Evolutionary conservation across 2,888 invertebrate species (phyloP).

Genomic region (Drosophila flavopinicola): DNA sequence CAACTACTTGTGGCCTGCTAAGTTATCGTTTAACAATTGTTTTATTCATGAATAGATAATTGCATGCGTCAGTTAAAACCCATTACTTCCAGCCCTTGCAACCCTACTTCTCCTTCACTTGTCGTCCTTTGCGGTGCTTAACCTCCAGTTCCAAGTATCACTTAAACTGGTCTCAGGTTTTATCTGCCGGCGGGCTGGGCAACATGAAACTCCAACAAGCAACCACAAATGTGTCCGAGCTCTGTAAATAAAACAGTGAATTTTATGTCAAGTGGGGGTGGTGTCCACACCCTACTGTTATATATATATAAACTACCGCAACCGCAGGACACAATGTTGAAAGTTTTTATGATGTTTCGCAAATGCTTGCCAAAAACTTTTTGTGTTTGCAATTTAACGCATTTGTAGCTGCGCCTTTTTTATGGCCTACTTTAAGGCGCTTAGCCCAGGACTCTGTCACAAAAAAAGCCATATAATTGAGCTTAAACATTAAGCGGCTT

Average conservation of each 20-base stretch:
- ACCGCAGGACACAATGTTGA: constrained; percentile 29
- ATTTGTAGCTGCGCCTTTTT: constrained; percentile 45
- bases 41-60: constrained; percentile 14
- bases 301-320: constrained; percentile 30
- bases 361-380: constrained; percentile 42
- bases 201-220: constrained; percentile 33
- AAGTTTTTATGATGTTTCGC: constrained; percentile 40
- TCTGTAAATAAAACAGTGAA: constrained; percentile 59
- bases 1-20: constrained; percentile 2
- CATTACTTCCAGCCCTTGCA: neutral
- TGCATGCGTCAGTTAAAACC: neutral
- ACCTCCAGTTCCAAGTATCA: constrained; percentile 55
- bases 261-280: constrained; percentile 42
- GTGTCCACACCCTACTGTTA: constrained; percentile 5
- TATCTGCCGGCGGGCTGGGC: constrained; percentile 35
- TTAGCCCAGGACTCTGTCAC: constrained; percentile 46
- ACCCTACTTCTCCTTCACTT: no score
- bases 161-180: constrained; percentile 63
- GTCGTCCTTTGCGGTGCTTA: constrained; percentile 51
- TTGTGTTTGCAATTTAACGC: constrained; percentile 33
- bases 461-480: constrained; percentile 72
- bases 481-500: constrained; percentile 72
- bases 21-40: constrained; percentile 36
- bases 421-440: constrained; percentile 64
- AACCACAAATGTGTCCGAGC: constrained; percentile 25